phyloP scores from a whole-genome alignment of 2,888 invertebrate species.

The Folsomia candida region DNA sequence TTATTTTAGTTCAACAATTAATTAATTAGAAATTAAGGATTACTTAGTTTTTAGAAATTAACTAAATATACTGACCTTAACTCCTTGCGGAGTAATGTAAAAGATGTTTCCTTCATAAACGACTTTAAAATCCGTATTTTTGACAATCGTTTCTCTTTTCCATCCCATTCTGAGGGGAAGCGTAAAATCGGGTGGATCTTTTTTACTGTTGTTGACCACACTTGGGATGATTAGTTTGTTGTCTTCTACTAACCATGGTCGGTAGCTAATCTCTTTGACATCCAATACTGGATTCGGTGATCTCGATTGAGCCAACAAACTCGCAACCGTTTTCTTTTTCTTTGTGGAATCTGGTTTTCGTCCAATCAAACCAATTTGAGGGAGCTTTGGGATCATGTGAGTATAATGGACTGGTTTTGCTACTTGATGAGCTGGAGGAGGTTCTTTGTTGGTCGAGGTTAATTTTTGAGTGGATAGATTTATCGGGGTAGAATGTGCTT shows the following conservation, averaged over 20 bases:
- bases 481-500: conserved; percentile 41
- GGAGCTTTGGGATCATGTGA: conserved; percentile 44
- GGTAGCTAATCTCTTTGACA: not conserved
- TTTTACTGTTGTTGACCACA: not conserved
- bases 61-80: conserved; percentile 55
- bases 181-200: conserved; percentile 57
- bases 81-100: conserved; percentile 71
- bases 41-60: not conserved
- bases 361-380: conserved; percentile 42
- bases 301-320: conserved; percentile 69
- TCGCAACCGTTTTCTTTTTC: conserved; percentile 89
- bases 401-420: conserved; percentile 42
- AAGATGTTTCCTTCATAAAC: not conserved
- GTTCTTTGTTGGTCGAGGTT: conserved; percentile 16
- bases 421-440: conserved; percentile 42
- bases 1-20: too few species aligned
- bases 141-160: conserved; percentile 88
- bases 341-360: conserved; percentile 15
- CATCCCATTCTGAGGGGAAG: conserved; percentile 75
- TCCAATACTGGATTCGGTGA: conserved; percentile 5
- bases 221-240: conserved; percentile 7
- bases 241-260: not conserved
- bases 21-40: not conserved
- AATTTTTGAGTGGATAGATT: conserved; percentile 33
- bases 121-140: conserved; percentile 65